These are phyloP conservation scores for Plecotus auritus DNA, from an alignment of 2,113 vertebrate species.

Conservation along the genomic window DNA sequence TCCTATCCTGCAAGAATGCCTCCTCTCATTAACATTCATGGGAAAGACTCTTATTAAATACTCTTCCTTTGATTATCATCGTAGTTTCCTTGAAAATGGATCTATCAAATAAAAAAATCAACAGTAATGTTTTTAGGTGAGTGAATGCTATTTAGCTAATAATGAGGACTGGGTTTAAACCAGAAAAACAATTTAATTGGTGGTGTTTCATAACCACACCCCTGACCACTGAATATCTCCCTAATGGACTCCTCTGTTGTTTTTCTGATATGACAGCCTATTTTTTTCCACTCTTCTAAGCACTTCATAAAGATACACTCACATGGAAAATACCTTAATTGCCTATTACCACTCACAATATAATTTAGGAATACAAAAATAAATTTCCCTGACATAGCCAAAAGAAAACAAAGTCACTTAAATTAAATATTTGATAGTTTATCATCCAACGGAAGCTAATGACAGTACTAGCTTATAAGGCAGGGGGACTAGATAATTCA, in stretches of 20 bases:
- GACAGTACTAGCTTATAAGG: neutral
- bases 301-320: neutral
- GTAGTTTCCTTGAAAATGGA: neutral
- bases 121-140: neutral
- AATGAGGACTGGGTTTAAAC: neutral
- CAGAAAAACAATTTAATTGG: neutral
- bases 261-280: neutral
- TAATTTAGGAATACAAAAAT: neutral
- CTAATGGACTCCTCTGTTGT: neutral
- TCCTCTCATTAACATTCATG: neutral
- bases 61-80: slow-evolving; percentile 1
- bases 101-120: neutral
- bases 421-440: slow-evolving; percentile 33
- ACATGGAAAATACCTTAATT: slow-evolving; percentile 42
- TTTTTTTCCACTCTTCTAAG: slow-evolving; percentile 23
- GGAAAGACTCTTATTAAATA: neutral
- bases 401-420: neutral
- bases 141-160: slow-evolving; percentile 2
- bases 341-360: neutral
- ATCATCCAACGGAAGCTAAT: neutral
- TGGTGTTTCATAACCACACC: neutral
- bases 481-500: neutral
- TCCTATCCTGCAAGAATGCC: neutral
- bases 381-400: slow-evolving; percentile 30
- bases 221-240: neutral